Evolutionary conservation across 1,140 invertebrate genomes (phyloP), one percentile per base, ranked within the genome.

Genomic region (Drosophila biarmipes): DNA sequence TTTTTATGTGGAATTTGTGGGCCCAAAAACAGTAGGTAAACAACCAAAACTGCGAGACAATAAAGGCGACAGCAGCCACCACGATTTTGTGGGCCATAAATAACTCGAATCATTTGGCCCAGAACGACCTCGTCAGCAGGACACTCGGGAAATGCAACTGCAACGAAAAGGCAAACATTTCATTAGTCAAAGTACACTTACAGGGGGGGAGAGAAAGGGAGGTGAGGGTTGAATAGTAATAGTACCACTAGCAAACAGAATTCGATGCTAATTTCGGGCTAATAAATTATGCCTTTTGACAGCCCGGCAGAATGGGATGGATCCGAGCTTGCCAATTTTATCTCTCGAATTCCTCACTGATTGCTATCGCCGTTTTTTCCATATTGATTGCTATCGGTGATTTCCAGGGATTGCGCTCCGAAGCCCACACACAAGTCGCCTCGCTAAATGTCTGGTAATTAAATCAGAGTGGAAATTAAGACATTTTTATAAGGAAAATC

Each of bases 241-340:
- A 46, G 34, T 17, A 72, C 53, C 40, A 40, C 56, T 48, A 42
- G 15, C 46, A 17, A 67, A 79, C 63, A 77, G 49, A 86, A 85
- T 87, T 73, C 48, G 62, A 90, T 90, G 86, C 86, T 90, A 90
- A 90, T 90, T 90, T 90, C 31, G 34, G 51, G 49, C 46, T 51
- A 57, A 90, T 90, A 90, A 90, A 90, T 90, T 81, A 90, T 73
- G 38, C 59, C 54, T 67, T 78, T 64, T 90, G 85, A 90, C 85
- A 90, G 59, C 72, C 58, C 31, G 54, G 51, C 35, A 37, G 35
- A 14, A 37, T n/a, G 35, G 12, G 11, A 14, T 37, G 35, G 35
- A 37, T 37, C 11, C n/a, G 0, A 1, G 35, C 17, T 43, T 19
- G 40, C 40, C 40, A 43, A 43, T 43, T 19, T 43, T 15, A 11